These are phyloP conservation scores for Diachasma alloeum DNA, from an alignment of 1,140 invertebrate species.

Conservation along the genomic window DNA sequence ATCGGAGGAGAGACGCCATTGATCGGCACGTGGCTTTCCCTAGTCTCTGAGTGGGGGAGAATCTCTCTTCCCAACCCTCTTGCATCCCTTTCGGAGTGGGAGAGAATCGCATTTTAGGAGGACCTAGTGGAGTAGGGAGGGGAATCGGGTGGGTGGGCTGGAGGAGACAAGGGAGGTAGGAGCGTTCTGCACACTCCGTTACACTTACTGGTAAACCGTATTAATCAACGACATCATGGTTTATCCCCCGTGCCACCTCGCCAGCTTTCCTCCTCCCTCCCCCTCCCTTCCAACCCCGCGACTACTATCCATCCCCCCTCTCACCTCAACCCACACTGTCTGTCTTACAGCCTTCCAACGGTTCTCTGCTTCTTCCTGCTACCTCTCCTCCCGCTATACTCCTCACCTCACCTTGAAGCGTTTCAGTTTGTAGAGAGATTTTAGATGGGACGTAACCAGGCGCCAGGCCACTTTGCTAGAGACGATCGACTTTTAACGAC, in stretches of 20 bases:
- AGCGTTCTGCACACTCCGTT: slow-evolving; percentile 63
- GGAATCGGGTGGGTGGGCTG: slow-evolving; percentile 16
- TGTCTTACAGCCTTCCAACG: slow-evolving; percentile 25
- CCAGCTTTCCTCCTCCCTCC: slow-evolving; percentile 9
- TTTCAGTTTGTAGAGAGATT: slow-evolving; percentile 19
- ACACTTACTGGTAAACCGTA: slow-evolving; percentile 67
- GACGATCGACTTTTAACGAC: slow-evolving; percentile 37
- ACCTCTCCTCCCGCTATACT: slow-evolving; percentile 5
- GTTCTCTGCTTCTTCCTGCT: slow-evolving; percentile 22
- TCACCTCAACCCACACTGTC: slow-evolving; percentile 20
- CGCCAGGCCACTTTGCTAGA: slow-evolving; percentile 38
- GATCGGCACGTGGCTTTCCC: slow-evolving; percentile 62
- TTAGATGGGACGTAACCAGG: slow-evolving; percentile 26
- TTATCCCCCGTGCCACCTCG: slow-evolving; percentile 53
- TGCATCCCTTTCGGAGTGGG: slow-evolving; percentile 26
- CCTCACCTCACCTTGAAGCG: slow-evolving; percentile 25
- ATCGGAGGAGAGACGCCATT: slow-evolving; percentile 63
- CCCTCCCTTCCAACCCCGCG: background rate
- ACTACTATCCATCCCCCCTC: slow-evolving; percentile 21
- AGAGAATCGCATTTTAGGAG: slow-evolving; percentile 19
- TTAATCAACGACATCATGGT: slow-evolving; percentile 67
- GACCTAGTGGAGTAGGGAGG: slow-evolving; percentile 10
- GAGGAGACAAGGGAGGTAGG: slow-evolving; percentile 22
- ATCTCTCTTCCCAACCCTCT: slow-evolving; percentile 20
- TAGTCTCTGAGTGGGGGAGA: slow-evolving; percentile 30